Base-by-base conservation (phyloP, 2,888 invertebrate genomes). In the Oscheius sp. region DNA sequence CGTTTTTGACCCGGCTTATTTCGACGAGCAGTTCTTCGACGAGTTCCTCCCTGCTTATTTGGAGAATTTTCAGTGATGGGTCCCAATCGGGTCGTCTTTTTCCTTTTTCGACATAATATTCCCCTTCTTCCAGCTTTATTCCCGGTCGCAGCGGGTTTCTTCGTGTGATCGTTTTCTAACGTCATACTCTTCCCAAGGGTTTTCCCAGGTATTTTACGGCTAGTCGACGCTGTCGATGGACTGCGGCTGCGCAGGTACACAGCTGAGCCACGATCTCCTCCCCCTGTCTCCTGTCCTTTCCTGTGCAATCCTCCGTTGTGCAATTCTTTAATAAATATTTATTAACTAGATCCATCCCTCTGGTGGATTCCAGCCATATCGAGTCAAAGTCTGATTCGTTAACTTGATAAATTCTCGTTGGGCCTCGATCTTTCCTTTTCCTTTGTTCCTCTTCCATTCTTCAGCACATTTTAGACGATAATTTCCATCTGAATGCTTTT, bases 361-460 rank as follows among this genome's bases (percentile, higher is more conserved):
- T 14, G 80, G 78, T 20, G 81, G 82, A 59, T 82, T 82, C 82
- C 82, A 82, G 49, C 82, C 82, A 57, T 76, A 81, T 17, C 74
- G 73, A 59, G 81, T 80, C 44, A 82, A 44, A 20, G 74, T 70
- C 62, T 66, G 68, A 54, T 82, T 82, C 17, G 80, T 73, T 20
- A 72, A 68, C 28, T 74, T 73, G 50, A 82, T 81, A 70, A 68
- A 82, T 47, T 72, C 77, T 9, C 75, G 71, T 49, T 80, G 81
- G 17, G 77, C 74, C 17, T 80, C 78, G 38, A 77, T 71, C 24
- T 73, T 61, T 2, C 71, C 65, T 65, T 59, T 79, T 38, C 77
- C 77, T 17, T 45, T 64, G 32, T 65, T 70, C 49, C 71, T 68
- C 64, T 78, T 74, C 80, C 78, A 78, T 24, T 70, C 56, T 8